Conservation (phyloP, 2,888 invertebrate genomes). For the Dasypogon diadema region DNA sequence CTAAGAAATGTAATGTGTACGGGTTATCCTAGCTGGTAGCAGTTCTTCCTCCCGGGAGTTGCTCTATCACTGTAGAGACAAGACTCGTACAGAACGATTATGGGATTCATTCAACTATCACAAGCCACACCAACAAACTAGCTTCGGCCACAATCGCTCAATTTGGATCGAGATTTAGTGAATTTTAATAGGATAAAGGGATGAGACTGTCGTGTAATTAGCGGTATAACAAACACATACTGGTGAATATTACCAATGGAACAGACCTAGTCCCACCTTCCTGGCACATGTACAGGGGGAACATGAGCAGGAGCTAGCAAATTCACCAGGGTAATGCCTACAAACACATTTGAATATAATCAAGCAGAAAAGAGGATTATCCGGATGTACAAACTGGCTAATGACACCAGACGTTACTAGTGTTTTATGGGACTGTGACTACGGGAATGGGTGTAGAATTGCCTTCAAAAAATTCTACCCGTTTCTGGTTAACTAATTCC, state of each 20-base stretch:
- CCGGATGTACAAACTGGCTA: constrained; percentile 49
- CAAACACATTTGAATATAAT: constrained; percentile 50
- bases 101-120: constrained; percentile 3
- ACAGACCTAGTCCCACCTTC: background rate
- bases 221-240: constrained; percentile 42
- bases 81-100: no score
- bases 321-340: constrained; percentile 32
- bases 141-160: constrained; percentile 42
- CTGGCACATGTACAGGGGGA: background rate
- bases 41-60: no score
- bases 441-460: background rate
- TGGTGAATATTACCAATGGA: background rate
- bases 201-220: constrained; percentile 46
- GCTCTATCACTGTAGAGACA: no score
- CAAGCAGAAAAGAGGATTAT: constrained; percentile 48
- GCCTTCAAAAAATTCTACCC: constrained; percentile 6
- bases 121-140: constrained; percentile 35
- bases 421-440: constrained; percentile 12
- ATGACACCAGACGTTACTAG: constrained; percentile 47
- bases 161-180: constrained; percentile 49
- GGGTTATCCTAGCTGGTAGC: no score
- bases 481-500: constrained; percentile 22
- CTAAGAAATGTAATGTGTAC: no score
- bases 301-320: background rate
- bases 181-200: constrained; percentile 47